Evolutionary conservation across 2,797 vertebrate species (phyloP).

Genomic region (Channa striata): DNA sequence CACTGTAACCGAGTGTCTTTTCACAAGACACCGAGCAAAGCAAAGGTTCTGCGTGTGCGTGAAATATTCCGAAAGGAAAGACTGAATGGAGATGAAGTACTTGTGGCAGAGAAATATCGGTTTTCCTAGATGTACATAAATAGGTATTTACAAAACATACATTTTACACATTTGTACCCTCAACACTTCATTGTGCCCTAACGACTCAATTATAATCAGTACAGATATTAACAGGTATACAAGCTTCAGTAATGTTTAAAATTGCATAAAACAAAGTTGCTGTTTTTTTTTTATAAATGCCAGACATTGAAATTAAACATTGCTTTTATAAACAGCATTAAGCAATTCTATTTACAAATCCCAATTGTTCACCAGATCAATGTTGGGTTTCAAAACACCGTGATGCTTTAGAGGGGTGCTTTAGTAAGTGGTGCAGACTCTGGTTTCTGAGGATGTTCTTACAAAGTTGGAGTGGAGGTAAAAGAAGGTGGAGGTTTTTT

Average conservation of each 20-base stretch:
- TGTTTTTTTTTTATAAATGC: slow-evolving; percentile 3
- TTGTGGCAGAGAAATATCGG: slow-evolving; percentile 24
- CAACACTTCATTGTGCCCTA: slow-evolving; percentile 32
- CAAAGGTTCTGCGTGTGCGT: slow-evolving; percentile 9
- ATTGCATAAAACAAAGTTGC: slow-evolving; percentile 12
- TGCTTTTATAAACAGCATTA: slow-evolving; percentile 13
- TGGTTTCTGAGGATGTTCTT: neutral
- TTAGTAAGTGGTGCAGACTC: neutral
- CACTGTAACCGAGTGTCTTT: neutral
- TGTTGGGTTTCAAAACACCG: slow-evolving; percentile 12
- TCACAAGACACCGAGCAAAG: slow-evolving; percentile 2
- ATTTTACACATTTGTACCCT: slow-evolving; percentile 59
- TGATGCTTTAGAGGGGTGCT: slow-evolving; percentile 3
- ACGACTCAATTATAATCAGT: slow-evolving; percentile 10
- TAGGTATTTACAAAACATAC: slow-evolving; percentile 79
- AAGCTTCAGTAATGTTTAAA: slow-evolving; percentile 8
- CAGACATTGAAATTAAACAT: slow-evolving; percentile 22
- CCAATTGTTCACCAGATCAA: slow-evolving; percentile 9
- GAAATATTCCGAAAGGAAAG: slow-evolving; percentile 28
- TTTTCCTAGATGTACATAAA: slow-evolving; percentile 68
- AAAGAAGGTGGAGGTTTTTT: neutral
- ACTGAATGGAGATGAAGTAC: slow-evolving; percentile 15
- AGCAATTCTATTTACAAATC: slow-evolving; percentile 16
- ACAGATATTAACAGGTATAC: slow-evolving; percentile 37
- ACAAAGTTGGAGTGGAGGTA: neutral